Conservation (phyloP, 2,888 invertebrate species). For the Drosophila emarginata region DNA sequence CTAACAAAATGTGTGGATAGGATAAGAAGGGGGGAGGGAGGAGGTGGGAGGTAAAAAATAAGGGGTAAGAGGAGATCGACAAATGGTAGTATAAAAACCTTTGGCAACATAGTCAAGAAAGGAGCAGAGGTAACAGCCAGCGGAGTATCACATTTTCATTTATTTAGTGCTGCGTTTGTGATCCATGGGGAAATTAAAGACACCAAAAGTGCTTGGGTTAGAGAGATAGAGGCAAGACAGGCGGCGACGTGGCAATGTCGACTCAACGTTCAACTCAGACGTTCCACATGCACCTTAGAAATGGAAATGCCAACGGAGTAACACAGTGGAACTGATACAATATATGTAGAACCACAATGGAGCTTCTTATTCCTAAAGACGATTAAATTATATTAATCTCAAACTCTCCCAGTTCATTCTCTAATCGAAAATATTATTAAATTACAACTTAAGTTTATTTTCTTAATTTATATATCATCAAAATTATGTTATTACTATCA, state of each 20-base stretch:
- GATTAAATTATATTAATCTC: no score
- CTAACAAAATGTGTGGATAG: neutral
- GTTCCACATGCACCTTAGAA: constrained; percentile 5
- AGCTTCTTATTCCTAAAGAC: no score
- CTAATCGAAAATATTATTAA: neutral
- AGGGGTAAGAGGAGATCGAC: no score
- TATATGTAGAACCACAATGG: no score
- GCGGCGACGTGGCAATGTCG: neutral
- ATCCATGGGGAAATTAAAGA: constrained; percentile 39
- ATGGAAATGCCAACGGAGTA: neutral
- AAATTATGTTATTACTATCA: no score
- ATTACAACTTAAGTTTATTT: no score
- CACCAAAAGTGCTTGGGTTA: constrained; percentile 30
- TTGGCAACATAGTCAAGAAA: neutral
- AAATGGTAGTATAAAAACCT: neutral
- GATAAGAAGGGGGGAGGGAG: neutral
- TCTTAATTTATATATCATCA: no score
- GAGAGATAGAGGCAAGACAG: neutral
- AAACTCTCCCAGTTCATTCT: no score
- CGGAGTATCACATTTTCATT: constrained; percentile 35
- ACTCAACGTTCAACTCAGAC: constrained; percentile 6
- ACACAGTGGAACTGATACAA: neutral
- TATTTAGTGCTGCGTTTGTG: constrained; percentile 33
- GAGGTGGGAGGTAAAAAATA: neutral
- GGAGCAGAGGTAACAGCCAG: neutral